These are phyloP conservation scores for Empidonax traillii DNA, from an alignment of 2,113 vertebrate genomes.

Conservation along the genomic window DNA sequence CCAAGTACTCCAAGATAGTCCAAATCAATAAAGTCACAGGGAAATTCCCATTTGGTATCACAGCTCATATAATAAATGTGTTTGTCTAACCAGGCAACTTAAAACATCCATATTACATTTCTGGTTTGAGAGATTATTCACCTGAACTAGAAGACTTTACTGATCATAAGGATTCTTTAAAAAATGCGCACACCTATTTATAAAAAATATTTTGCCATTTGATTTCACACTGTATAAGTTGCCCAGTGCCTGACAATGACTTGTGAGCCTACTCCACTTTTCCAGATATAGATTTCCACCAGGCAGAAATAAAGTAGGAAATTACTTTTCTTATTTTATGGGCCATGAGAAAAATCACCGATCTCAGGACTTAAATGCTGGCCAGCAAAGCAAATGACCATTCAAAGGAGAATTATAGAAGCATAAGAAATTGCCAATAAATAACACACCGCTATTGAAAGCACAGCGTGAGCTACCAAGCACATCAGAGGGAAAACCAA, in stretches of 20 bases:
- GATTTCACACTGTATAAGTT: not conserved
- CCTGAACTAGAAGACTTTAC: not conserved
- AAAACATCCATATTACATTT: not conserved
- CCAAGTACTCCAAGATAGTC: not conserved
- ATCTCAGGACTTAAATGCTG: not conserved
- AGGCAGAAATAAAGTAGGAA: not conserved
- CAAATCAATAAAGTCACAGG: not conserved
- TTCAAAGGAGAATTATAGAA: constrained; percentile 38
- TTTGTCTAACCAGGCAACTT: not conserved
- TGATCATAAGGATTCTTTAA: not conserved
- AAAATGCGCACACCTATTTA: not conserved
- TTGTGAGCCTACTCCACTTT: not conserved
- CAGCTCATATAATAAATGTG: not conserved
- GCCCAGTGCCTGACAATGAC: not conserved
- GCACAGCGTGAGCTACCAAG: not conserved
- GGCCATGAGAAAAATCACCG: not conserved
- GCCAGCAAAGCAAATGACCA: constrained; percentile 28
- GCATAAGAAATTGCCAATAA: constrained; percentile 12
- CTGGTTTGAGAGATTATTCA: not conserved
- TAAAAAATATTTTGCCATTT: not conserved
- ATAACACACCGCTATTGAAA: not conserved
- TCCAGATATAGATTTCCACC: not conserved
- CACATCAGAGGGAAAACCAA: not conserved
- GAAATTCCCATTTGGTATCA: not conserved
- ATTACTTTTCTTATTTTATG: constrained; percentile 30